Conservation (phyloP, 2,797 vertebrate species). For the Chelon auratus region DNA sequence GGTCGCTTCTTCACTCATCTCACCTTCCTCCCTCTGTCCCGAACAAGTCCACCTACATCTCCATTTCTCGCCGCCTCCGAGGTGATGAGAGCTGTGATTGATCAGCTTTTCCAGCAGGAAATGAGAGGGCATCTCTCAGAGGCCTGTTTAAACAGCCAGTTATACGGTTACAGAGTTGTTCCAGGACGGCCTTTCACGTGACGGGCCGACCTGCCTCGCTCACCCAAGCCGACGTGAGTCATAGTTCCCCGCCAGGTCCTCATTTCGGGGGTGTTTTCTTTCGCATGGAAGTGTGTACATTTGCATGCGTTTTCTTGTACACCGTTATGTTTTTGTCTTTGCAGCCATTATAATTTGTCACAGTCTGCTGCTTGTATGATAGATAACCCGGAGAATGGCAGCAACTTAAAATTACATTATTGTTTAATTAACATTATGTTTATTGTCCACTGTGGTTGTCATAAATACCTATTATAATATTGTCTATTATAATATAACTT, state of each 20-base stretch:
- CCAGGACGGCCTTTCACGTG: constrained; percentile 73
- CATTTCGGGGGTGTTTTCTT: constrained; percentile 35
- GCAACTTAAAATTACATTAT: not conserved
- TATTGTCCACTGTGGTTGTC: not conserved
- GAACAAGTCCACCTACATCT: constrained; percentile 34
- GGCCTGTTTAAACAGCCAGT: constrained; percentile 74
- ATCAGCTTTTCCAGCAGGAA: constrained; percentile 80
- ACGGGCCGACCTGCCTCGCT: constrained; percentile 35
- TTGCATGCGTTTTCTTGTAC: constrained; percentile 5
- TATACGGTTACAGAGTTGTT: constrained; percentile 77
- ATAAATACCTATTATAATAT: too few relatives aligned
- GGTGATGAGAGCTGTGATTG: constrained; percentile 76
- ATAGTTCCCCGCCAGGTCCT: constrained; percentile 61
- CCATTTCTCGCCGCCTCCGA: constrained; percentile 33
- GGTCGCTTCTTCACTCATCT: constrained; percentile 43
- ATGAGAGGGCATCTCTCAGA: constrained; percentile 79
- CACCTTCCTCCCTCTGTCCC: constrained; percentile 38
- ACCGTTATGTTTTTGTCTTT: constrained; percentile 5
- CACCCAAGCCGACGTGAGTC: constrained; percentile 63
- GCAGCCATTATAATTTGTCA: not conserved
- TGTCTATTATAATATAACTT: too few relatives aligned
- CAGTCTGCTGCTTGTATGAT: not conserved
- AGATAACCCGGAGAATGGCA: not conserved
- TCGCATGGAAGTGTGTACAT: constrained; percentile 3
- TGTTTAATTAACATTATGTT: not conserved